Evolutionary conservation across 2,888 invertebrate species (phyloP).

Genomic region (Lithophane ornitopus): DNA sequence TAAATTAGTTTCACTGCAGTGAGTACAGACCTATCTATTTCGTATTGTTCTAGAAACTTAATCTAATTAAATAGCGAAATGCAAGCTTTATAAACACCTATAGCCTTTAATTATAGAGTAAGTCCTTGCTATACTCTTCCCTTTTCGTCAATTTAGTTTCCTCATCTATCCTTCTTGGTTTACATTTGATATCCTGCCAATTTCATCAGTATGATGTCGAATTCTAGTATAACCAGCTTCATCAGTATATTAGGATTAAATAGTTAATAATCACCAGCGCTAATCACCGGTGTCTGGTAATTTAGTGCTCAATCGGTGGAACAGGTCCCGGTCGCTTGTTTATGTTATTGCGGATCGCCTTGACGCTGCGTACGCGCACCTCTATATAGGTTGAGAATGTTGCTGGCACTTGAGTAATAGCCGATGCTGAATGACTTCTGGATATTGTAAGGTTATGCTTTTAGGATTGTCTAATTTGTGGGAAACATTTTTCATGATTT

Average conservation of each 20-base stretch:
- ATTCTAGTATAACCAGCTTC: neutral
- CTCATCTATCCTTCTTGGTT: neutral
- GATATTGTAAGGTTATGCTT: neutral
- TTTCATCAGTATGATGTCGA: neutral
- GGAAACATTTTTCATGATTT: neutral
- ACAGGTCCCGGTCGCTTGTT: slow-evolving; percentile 59
- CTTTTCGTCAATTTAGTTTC: neutral
- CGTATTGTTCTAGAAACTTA: neutral
- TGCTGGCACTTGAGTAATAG: slow-evolving; percentile 23
- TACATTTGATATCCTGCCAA: neutral
- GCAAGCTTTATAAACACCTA: neutral
- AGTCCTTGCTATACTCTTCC: neutral
- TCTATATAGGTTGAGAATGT: slow-evolving; percentile 60
- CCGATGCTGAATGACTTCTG: slow-evolving; percentile 19
- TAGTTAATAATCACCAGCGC: slow-evolving; percentile 21
- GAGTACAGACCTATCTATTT: neutral
- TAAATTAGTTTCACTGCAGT: neutral
- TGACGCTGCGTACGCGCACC: slow-evolving; percentile 62
- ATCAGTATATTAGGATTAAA: slow-evolving; percentile 23
- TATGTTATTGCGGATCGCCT: slow-evolving; percentile 67
- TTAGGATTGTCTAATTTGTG: no score
- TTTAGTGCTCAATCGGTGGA: slow-evolving; percentile 53
- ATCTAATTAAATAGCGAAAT: neutral
- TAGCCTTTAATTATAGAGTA: neutral
- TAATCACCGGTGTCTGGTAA: slow-evolving; percentile 36